Evolutionary conservation across 2,113 vertebrate species (phyloP), one percentile per base, ranked within the genome.

Genomic region (Siniperca knerii): DNA sequence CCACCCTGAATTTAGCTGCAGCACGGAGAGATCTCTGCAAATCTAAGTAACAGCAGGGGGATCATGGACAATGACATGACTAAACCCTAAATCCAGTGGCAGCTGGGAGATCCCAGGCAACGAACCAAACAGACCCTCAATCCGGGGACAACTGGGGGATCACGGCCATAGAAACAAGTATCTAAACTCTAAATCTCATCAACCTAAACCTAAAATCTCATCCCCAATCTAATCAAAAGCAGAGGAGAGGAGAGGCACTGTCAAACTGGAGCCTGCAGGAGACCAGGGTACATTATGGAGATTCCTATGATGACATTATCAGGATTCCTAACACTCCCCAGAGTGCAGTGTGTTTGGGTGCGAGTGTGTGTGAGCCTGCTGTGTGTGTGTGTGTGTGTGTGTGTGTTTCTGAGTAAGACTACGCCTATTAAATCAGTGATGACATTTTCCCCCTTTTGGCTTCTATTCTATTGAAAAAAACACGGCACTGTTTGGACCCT

Each of bases 271-370:
- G 92, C 86, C 89, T 65, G 86, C 83, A 88, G 91, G 81, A 90
- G 88, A 91, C 52, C 50, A 11, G 77, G 83, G 68, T 73, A 85
- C 90, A 91, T 94, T 90, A 92, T 90, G 87, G 92, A 94, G 89
- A 94, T 93, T 92, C 92, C 92, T 88, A 78, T 92, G 88, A 94
- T 93, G 93, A 93, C 93, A 94, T 94, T 90, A 93, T 91, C 92
- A 87, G 86, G 87, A 93, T 92, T 94, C 87, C 90, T 90, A 82
- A 91, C 91, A 86, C 87, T 92, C 92, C 92, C 91, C 84, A 82
- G 88, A 82, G 83, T 79, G 74, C 73, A 77, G 71, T 81, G 81
- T 83, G 60, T 84, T 7, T 77, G 62, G 82, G 50, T 72, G 46
- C n/a, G 6, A 35, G 69, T 15, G 71, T 76, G 68, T 67, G 33